phyloP scores from a whole-genome alignment of 2,797 vertebrate genomes.

The Babyrousa celebensis region DNA sequence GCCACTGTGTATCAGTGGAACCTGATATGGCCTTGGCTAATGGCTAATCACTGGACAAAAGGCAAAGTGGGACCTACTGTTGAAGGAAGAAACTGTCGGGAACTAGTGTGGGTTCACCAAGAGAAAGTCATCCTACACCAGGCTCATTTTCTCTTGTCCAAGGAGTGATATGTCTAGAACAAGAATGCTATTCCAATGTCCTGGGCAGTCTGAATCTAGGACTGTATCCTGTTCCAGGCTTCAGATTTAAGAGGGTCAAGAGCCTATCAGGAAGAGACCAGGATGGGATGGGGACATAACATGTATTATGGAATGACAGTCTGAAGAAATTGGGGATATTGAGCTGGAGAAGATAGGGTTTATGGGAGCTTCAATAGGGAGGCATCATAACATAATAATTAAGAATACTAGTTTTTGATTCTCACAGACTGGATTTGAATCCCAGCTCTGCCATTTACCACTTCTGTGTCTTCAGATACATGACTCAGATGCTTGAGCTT shows the following conservation, averaged over 20 bases:
- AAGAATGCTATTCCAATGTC: slow-evolving; percentile 18
- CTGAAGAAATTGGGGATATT: background rate
- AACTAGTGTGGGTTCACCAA: slow-evolving; percentile 11
- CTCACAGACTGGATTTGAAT: slow-evolving; percentile 62
- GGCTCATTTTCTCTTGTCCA: slow-evolving; percentile 54
- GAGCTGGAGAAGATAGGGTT: background rate
- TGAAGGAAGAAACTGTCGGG: background rate
- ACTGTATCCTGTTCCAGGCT: background rate
- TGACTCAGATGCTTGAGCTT: background rate
- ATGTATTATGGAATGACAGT: background rate
- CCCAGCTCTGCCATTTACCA: slow-evolving; percentile 13
- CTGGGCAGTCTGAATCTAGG: background rate
- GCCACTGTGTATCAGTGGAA: background rate
- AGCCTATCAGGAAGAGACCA: slow-evolving; percentile 14
- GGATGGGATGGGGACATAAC: background rate
- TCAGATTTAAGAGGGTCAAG: background rate
- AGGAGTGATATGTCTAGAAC: background rate
- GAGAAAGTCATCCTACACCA: background rate
- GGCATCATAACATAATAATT: slow-evolving; percentile 28
- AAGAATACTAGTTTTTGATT: background rate
- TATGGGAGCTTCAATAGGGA: background rate
- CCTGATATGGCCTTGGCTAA: background rate
- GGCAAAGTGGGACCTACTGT: background rate
- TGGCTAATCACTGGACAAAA: slow-evolving; percentile 26
- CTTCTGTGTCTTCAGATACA: background rate